Percentiles rank a stretch among this genome's conserved stretches.
These are phyloP conservation scores for Parazoanthus atlanticus DNA, from an alignment of 92 coral and sea anemone species.

Conservation along the genomic window DNA sequence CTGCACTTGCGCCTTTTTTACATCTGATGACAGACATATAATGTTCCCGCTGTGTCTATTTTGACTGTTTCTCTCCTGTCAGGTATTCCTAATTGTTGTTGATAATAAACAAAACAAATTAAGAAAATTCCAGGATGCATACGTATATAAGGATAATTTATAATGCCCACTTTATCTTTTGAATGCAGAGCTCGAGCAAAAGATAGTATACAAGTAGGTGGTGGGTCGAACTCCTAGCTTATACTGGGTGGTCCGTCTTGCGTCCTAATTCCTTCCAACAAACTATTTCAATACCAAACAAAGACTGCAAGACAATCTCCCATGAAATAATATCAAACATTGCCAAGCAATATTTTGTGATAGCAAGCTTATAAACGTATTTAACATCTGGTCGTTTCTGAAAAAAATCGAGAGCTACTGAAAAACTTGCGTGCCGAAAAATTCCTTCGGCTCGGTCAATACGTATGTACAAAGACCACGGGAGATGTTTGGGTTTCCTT, in stretches of 20 bases:
- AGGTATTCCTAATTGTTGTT: conserved; percentile 29
- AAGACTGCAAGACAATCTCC: neutral
- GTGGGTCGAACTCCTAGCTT: neutral
- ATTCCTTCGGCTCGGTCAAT: conserved; percentile 24
- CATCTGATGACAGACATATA: conserved; percentile 5
- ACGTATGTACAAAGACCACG: conserved; percentile 24
- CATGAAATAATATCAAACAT: neutral
- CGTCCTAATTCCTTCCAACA: neutral
- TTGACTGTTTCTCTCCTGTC: conserved; percentile 22
- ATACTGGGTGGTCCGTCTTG: conserved; percentile 32
- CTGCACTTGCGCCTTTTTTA: neutral
- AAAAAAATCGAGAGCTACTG: no score
- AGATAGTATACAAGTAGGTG: neutral
- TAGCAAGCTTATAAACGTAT: neutral
- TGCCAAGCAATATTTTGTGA: neutral
- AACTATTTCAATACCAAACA: conserved; percentile 9
- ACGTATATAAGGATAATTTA: neutral
- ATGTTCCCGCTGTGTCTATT: neutral
- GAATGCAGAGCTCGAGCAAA: neutral
- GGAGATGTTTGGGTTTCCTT: conserved; percentile 33
- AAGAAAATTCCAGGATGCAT: conserved; percentile 28
- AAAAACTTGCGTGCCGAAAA: conserved; percentile 30
- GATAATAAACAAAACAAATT: conserved; percentile 34
- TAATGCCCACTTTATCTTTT: neutral
- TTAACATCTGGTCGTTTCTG: neutral